Base-by-base conservation (phyloP, 2,888 invertebrate genomes). In the Platypus cylindrus region DNA sequence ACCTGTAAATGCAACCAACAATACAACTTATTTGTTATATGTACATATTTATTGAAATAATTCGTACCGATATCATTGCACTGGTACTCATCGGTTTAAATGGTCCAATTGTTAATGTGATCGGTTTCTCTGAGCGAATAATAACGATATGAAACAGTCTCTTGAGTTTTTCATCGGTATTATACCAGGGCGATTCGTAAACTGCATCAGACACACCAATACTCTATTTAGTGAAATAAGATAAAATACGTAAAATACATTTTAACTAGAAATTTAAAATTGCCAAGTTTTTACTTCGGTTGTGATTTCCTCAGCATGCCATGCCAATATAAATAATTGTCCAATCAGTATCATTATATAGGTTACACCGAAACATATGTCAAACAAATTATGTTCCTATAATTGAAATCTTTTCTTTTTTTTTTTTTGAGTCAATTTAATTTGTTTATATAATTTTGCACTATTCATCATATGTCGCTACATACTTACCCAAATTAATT, bases 261-360 rank as follows among this genome's bases (percentile, higher is more conserved):
- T n/a, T n/a, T n/a, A n/a, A n/a, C n/a, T n/a, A n/a, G n/a, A n/a
- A n/a, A n/a, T n/a, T n/a, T n/a, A n/a, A n/a, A n/a, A n/a, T n/a
- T n/a, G n/a, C n/a, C n/a, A n/a, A 4, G 18, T 12, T 29, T 23
- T 23, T 29, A 34, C 34, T 14, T 34, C 29, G 9, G 29, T 29
- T 12, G 22, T 28, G 3, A 34, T 28, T 7, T 34, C 34, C 16
- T 34, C 29, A 2, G 34, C 34, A 20, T 34, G 29, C 34, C 34
- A 34, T 14, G 34, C 29, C 17, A 34, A 34, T 14, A 34, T 34
- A 11, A 34, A 34, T 12, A 34, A 16, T 20, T 34, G 34, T n/a
- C 29, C 34, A 20, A 34, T 29, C 17, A 34, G 23, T 4, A 34
- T 13, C 5, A 29, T 29, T 13, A 34, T 16, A 17, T 34, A 34